Base-by-base conservation (phyloP, 2,888 invertebrate species). In the Helobdella robusta region DNA sequence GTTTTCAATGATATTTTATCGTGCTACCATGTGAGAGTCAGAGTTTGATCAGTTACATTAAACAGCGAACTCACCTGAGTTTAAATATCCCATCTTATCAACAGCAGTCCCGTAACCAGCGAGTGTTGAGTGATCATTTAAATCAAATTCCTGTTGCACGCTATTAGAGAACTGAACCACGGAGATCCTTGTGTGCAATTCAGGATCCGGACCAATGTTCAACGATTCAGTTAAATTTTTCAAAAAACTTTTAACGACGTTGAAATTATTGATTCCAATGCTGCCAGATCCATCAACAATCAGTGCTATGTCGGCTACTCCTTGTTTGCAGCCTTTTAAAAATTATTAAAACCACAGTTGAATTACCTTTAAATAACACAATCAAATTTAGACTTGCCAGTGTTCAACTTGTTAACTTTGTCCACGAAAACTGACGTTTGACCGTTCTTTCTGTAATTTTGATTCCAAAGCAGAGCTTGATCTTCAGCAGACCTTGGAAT, bases 211-310 rank as follows among this genome's bases (percentile, higher is more conserved):
- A 30, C 56, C 56, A n/a, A 56, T 32, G 32, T 56, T 56, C 32
- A 56, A 56, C n/a, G 56, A 1, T 11, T 25, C 28, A 6, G 28
- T 28, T n/a, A 56, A 28, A 2, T 30, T 25, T 28, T 56, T 56
- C 56, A 56, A 30, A 20, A 56, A 56, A 1, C 32, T 18, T 18
- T 56, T 56, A 3, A 56, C 32, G 6, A 30, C 32, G 28, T 30
- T 30, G 32, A 30, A 56, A 28, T 56, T 56, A 56, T 30, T 18
- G n/a, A 56, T 25, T 1, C 56, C 56, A 28, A 56, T 56, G 32
- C 56, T 56, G n/a, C 56, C 56, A 56, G 56, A 56, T 20, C 32
- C 56, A 30, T 56, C 56, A 18, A 56, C 56, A 6, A 56, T 30
- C n/a, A 56, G 32, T 28, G 32, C n/a, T n/a, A 56, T n/a, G n/a